phyloP scores from a whole-genome alignment of 2,113 vertebrate genomes.

The Archocentrus centrarchus region DNA sequence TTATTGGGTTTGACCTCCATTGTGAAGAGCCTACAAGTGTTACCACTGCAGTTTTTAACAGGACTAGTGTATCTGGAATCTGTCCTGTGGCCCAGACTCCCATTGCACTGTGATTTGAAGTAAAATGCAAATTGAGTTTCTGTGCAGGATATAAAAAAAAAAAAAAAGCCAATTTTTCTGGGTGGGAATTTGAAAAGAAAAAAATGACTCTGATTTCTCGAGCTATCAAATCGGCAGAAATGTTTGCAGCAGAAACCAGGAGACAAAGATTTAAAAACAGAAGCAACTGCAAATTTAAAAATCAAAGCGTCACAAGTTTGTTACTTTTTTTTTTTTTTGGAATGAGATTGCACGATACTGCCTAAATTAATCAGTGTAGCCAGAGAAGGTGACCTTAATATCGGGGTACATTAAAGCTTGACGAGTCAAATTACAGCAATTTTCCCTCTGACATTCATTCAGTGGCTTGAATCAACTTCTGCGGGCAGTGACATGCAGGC shows the following conservation, averaged over 20 bases:
- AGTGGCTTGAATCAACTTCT: constrained; percentile 34
- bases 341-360: constrained; percentile 24
- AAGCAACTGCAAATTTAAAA: not conserved
- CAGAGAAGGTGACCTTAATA: constrained; percentile 38
- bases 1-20: not conserved
- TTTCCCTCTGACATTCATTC: constrained; percentile 52
- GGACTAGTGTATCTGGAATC: not conserved
- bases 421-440: constrained; percentile 62
- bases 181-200: not conserved
- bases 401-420: constrained; percentile 21
- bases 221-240: not conserved
- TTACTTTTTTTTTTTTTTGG: not conserved
- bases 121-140: not conserved
- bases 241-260: not conserved
- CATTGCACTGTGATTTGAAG: not conserved
- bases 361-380: constrained; percentile 7
- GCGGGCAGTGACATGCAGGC: constrained; percentile 25
- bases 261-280: not conserved
- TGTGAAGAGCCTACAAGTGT: not conserved
- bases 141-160: not conserved
- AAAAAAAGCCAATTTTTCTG: not conserved
- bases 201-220: not conserved
- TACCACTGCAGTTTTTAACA: not conserved
- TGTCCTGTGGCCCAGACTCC: not conserved
- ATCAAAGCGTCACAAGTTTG: not conserved